Percentiles rank a stretch among this genome's conserved stretches.
Evolutionary conservation across 1,140 invertebrate genomes (phyloP).

Genomic region (Micrasema longulum): DNA sequence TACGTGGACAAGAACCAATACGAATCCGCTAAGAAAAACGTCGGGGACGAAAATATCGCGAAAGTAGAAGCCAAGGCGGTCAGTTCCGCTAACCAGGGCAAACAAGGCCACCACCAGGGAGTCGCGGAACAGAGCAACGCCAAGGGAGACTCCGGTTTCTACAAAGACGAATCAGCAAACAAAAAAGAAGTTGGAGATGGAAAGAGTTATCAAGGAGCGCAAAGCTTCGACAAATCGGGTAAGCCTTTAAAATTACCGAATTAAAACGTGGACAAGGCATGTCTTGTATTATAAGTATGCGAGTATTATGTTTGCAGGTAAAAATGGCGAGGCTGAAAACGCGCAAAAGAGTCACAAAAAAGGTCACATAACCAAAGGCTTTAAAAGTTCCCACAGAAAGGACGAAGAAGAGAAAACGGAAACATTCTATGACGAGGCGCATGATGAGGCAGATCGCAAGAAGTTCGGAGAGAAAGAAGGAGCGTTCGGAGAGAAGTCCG

Average conservation of each 20-base stretch:
- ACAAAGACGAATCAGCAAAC: constrained; percentile 68
- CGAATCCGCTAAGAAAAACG: constrained; percentile 68
- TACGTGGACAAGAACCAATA: constrained; percentile 69
- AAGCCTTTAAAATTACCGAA: constrained; percentile 34
- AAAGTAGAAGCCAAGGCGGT: constrained; percentile 68
- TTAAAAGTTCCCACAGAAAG: constrained; percentile 74
- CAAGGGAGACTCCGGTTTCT: constrained; percentile 70
- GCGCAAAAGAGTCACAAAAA: constrained; percentile 73
- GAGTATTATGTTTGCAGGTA: too few species aligned
- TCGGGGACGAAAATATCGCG: constrained; percentile 66
- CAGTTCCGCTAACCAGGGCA: constrained; percentile 66
- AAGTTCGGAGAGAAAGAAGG: constrained; percentile 68
- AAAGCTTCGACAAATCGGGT: constrained; percentile 70
- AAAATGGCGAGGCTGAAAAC: constrained; percentile 67
- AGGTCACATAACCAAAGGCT: constrained; percentile 74
- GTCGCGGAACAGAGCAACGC: constrained; percentile 64
- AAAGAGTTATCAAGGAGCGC: constrained; percentile 68
- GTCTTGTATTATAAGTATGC: too few species aligned
- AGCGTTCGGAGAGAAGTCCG: constrained; percentile 67
- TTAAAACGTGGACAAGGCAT: neutral
- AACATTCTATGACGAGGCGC: constrained; percentile 75
- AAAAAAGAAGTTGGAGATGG: constrained; percentile 70
- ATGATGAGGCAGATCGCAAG: constrained; percentile 71
- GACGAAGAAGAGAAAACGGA: constrained; percentile 76
- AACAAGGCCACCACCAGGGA: constrained; percentile 68